phyloP scores from a whole-genome alignment of 1,140 invertebrate species.

The Drosophila elegans region DNA sequence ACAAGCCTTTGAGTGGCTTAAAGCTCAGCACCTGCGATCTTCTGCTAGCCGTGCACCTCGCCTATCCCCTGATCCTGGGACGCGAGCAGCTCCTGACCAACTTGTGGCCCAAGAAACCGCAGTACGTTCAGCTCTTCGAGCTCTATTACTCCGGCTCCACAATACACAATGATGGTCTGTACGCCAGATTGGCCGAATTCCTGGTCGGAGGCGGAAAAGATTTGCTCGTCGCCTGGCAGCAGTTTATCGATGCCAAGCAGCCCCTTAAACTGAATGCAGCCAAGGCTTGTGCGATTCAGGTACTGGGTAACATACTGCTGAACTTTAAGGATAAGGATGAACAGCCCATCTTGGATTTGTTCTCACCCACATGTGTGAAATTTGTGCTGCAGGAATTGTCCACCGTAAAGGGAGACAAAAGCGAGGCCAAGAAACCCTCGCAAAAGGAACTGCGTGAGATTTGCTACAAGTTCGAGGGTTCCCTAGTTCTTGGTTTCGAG shows the following conservation, averaged over 20 bases:
- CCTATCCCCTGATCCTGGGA: slow-evolving; percentile 28
- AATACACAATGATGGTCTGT: slow-evolving; percentile 17
- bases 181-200: slow-evolving; percentile 45
- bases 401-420: slow-evolving; percentile 4
- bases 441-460: slow-evolving; percentile 23
- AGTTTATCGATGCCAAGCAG: slow-evolving; percentile 14
- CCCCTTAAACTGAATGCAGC: slow-evolving; percentile 28
- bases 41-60: slow-evolving; percentile 38
- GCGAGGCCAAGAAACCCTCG: slow-evolving; percentile 4
- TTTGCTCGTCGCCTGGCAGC: slow-evolving; percentile 29
- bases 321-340: slow-evolving; percentile 4
- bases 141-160: slow-evolving; percentile 36
- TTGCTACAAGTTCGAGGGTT: slow-evolving; percentile 38
- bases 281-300: slow-evolving; percentile 28
- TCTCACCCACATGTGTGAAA: slow-evolving; percentile 7
- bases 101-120: slow-evolving; percentile 32
- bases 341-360: slow-evolving; percentile 22
- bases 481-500: slow-evolving; percentile 32
- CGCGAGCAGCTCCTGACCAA: slow-evolving; percentile 22
- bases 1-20: slow-evolving; percentile 24
- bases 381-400: slow-evolving; percentile 33
- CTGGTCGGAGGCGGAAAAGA: slow-evolving; percentile 1
- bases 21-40: slow-evolving; percentile 45
- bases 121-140: slow-evolving; percentile 42
- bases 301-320: slow-evolving; percentile 21